phyloP scores from a whole-genome alignment of 2,888 invertebrate species.

The Nomada lathburiana region DNA sequence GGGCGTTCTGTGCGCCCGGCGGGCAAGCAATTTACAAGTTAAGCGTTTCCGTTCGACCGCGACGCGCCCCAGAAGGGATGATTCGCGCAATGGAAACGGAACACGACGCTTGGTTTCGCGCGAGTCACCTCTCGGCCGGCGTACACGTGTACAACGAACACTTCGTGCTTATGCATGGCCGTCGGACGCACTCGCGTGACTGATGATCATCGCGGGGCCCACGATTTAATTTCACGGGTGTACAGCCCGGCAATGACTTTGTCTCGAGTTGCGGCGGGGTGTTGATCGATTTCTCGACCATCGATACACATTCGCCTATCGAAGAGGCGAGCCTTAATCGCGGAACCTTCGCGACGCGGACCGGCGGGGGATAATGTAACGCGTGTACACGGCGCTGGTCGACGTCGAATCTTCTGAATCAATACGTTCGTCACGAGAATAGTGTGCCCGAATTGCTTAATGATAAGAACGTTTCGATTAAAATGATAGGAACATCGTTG shows the following conservation, averaged over 20 bases:
- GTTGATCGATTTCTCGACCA: constrained; percentile 61
- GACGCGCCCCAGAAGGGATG: constrained; percentile 66
- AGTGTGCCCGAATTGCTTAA: too few relatives aligned
- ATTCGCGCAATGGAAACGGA: constrained; percentile 78
- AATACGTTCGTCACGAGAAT: not conserved
- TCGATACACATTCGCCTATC: constrained; percentile 37
- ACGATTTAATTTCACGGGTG: constrained; percentile 77
- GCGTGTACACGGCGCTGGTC: not conserved
- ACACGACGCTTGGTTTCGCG: constrained; percentile 64
- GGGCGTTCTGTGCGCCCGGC: constrained; percentile 64
- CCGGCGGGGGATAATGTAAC: constrained; percentile 19
- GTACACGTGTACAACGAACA: constrained; percentile 2
- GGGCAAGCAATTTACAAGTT: constrained; percentile 74
- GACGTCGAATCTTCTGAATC: not conserved
- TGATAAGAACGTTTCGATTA: too few relatives aligned
- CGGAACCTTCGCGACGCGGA: constrained; percentile 45
- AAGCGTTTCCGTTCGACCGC: constrained; percentile 67
- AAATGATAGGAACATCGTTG: too few relatives aligned
- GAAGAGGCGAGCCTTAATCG: constrained; percentile 46
- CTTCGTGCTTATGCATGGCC: constrained; percentile 9
- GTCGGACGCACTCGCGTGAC: constrained; percentile 63
- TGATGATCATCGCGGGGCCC: constrained; percentile 72
- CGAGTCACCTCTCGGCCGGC: constrained; percentile 62
- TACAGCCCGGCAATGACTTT: constrained; percentile 62
- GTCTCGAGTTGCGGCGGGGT: constrained; percentile 47